These are phyloP conservation scores for Oreotrochilus melanogaster DNA, from an alignment of 2,113 vertebrate genomes.

Conservation along the genomic window DNA sequence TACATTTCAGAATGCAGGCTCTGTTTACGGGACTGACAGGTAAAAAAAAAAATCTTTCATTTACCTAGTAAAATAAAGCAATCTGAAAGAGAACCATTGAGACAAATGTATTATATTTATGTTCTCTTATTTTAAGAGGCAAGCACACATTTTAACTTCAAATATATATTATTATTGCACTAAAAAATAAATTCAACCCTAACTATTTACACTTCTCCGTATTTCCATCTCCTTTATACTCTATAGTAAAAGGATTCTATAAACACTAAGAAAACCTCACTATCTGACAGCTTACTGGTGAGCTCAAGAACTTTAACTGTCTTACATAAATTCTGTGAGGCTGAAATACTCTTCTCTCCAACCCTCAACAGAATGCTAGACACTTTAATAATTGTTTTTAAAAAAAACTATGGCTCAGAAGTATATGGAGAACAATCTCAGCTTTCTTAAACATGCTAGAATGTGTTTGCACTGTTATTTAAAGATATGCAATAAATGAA, in stretches of 20 bases:
- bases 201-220: not conserved
- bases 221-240: not conserved
- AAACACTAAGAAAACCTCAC: not conserved
- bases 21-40: not conserved
- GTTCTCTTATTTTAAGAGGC: not conserved
- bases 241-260: not conserved
- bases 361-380: not conserved
- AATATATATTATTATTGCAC: not conserved
- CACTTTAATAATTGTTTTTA: not conserved
- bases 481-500: not conserved
- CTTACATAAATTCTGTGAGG: not conserved
- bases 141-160: not conserved
- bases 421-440: not conserved
- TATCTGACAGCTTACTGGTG: not conserved
- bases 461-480: not conserved
- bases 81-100: not conserved
- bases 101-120: not conserved
- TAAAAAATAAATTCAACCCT: not conserved
- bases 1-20: not conserved
- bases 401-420: not conserved
- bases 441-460: not conserved
- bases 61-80: not conserved
- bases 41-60: not conserved
- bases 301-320: not conserved
- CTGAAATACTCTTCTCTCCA: not conserved